Evolutionary conservation across 2,113 vertebrate genomes (phyloP).

Genomic region (Carassius gibelio): DNA sequence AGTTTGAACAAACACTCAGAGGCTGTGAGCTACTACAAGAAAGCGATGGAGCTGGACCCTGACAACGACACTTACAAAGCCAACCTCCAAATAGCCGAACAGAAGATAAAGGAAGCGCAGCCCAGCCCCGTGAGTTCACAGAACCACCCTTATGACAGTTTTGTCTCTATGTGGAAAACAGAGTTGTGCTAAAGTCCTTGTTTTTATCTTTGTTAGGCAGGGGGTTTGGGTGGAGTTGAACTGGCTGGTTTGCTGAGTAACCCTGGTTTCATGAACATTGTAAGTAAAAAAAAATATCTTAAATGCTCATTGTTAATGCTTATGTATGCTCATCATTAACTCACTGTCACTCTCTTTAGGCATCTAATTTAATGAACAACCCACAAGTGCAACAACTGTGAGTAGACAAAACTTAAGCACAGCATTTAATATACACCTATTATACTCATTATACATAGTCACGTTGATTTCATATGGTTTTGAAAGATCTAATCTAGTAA

Average conservation of each 20-base stretch:
- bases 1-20: slow-evolving; percentile 93
- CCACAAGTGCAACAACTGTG: slow-evolving; percentile 96
- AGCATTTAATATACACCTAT: not conserved
- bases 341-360: slow-evolving; percentile 70
- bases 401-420: slow-evolving; percentile 66
- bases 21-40: slow-evolving; percentile 88
- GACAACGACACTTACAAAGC: slow-evolving; percentile 94
- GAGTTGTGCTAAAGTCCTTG: not conserved
- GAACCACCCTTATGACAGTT: not conserved
- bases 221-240: slow-evolving; percentile 86
- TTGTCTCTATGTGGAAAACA: not conserved
- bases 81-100: slow-evolving; percentile 92
- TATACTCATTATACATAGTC: not conserved
- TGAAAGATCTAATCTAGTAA: not conserved
- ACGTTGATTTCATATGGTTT: not conserved
- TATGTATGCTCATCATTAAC: not conserved
- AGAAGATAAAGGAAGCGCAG: slow-evolving; percentile 86
- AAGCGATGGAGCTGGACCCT: slow-evolving; percentile 93
- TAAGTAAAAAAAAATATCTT: slow-evolving; percentile 61
- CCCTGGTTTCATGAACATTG: slow-evolving; percentile 96
- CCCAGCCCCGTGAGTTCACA: slow-evolving; percentile 82
- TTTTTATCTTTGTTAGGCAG: slow-evolving; percentile 72
- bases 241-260: slow-evolving; percentile 91
- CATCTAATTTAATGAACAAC: slow-evolving; percentile 92
- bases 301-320: slow-evolving; percentile 13